Evolutionary conservation across 2,113 vertebrate species (phyloP).

Genomic region (Gnathochromis pfefferi): DNA sequence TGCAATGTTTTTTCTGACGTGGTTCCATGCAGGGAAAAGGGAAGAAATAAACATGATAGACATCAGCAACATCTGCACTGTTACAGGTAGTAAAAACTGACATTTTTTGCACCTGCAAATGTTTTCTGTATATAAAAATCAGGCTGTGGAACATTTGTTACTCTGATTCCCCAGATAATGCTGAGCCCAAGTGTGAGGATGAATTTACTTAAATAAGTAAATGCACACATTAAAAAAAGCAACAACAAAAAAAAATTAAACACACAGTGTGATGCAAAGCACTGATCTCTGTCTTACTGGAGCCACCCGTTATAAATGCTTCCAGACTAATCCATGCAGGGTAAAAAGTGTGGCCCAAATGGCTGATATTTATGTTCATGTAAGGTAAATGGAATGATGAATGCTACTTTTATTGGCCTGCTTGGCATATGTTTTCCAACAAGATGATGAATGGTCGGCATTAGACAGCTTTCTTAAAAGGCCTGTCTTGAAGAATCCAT

Average conservation of each 20-base stretch:
- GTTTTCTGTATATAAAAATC: background rate
- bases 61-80: background rate
- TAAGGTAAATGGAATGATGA: constrained; percentile 50
- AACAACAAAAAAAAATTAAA: background rate
- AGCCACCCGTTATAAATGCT: constrained; percentile 15
- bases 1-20: background rate
- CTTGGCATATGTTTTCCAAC: constrained; percentile 40
- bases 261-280: background rate
- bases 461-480: constrained; percentile 56
- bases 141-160: background rate
- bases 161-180: background rate
- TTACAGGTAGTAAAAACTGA: background rate
- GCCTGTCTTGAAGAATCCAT: constrained; percentile 32
- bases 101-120: background rate
- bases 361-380: constrained; percentile 48
- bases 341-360: constrained; percentile 15
- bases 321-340: background rate
- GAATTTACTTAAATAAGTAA: background rate
- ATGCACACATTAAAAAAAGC: background rate
- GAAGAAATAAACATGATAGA: background rate
- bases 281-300: background rate
- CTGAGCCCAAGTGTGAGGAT: background rate
- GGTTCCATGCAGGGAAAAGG: background rate
- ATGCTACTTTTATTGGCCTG: constrained; percentile 45
- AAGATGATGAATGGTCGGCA: constrained; percentile 47